A percentile compares a stretch with the other conserved stretches of the same genome.
Evolutionary conservation across 1,140 invertebrate genomes (phyloP).

Genomic region (Brachionus asplanchnoidis): DNA sequence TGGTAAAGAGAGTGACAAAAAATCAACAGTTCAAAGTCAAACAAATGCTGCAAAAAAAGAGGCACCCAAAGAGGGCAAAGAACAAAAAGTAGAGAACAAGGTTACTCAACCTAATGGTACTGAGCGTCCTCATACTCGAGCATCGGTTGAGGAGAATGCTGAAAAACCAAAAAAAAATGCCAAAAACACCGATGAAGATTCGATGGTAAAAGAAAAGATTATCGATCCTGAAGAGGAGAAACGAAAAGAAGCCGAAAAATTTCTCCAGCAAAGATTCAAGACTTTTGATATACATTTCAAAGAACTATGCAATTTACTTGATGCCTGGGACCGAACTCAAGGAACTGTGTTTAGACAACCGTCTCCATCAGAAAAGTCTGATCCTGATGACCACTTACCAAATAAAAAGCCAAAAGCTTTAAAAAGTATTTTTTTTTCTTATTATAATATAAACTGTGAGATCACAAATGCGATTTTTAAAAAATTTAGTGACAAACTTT

Average conservation of each 20-base stretch:
- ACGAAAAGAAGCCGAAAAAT: constrained; percentile 20
- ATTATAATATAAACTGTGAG: no score
- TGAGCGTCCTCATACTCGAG: constrained; percentile 43
- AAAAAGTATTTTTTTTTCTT: constrained; percentile 30
- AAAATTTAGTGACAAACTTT: no score
- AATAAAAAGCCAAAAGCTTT: constrained; percentile 48
- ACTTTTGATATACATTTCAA: constrained; percentile 54
- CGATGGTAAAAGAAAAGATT: constrained; percentile 44
- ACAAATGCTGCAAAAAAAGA: constrained; percentile 46
- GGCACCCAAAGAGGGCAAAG: constrained; percentile 44
- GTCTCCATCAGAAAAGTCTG: constrained; percentile 28
- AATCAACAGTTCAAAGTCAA: neutral
- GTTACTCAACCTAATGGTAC: constrained; percentile 43
- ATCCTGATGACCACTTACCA: constrained; percentile 23
- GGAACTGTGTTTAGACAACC: constrained; percentile 23
- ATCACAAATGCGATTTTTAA: no score
- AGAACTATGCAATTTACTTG: constrained; percentile 52
- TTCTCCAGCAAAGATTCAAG: constrained; percentile 48
- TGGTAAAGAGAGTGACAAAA: constrained; percentile 21
- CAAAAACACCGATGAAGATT: constrained; percentile 37
- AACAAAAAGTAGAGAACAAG: constrained; percentile 42
- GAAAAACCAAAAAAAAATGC: constrained; percentile 3
- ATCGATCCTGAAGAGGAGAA: constrained; percentile 48
- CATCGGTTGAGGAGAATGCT: neutral
- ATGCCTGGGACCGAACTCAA: constrained; percentile 54